A percentile compares a stretch with the other conserved stretches of the same genome.
Evolutionary conservation across 2,888 invertebrate species (phyloP).

Genomic region (Eristalinus sepulchralis): DNA sequence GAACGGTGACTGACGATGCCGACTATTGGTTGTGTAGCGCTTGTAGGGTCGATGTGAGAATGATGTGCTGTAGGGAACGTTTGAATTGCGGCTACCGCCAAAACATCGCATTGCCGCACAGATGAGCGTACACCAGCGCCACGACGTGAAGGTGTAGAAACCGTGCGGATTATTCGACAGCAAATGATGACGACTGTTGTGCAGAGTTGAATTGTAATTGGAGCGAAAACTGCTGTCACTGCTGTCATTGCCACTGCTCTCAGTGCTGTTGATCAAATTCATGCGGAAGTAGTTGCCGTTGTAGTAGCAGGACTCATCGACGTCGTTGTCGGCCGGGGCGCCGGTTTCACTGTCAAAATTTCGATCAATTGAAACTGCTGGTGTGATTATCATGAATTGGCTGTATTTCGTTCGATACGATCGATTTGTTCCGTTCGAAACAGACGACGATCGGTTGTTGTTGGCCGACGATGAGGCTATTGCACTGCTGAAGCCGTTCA

Average conservation of each 20-base stretch:
- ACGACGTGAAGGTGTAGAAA: slow-evolving; percentile 78
- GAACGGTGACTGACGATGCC: slow-evolving; percentile 76
- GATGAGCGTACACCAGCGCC: slow-evolving; percentile 80
- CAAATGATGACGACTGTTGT: slow-evolving; percentile 78
- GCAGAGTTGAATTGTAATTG: slow-evolving; percentile 78
- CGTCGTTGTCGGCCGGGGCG: slow-evolving; percentile 74
- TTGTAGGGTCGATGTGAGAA: slow-evolving; percentile 75
- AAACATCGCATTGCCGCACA: slow-evolving; percentile 81
- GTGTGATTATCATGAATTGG: slow-evolving; percentile 80
- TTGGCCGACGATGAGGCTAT: slow-evolving; percentile 52
- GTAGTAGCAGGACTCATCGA: slow-evolving; percentile 73
- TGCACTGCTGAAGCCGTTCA: slow-evolving; percentile 75
- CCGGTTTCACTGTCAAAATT: slow-evolving; percentile 77
- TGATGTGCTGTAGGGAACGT: slow-evolving; percentile 77
- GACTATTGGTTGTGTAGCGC: slow-evolving; percentile 58
- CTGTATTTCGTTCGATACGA: slow-evolving; percentile 77
- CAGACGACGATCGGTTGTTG: slow-evolving; percentile 61
- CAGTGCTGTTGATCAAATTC: slow-evolving; percentile 75
- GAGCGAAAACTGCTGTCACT: slow-evolving; percentile 78
- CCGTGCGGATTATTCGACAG: slow-evolving; percentile 77
- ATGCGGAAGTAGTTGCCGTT: slow-evolving; percentile 78
- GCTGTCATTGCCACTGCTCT: slow-evolving; percentile 75
- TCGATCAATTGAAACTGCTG: slow-evolving; percentile 80
- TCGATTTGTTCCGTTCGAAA: slow-evolving; percentile 73
- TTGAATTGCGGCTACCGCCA: slow-evolving; percentile 76